phyloP scores from a whole-genome alignment of 2,113 vertebrate species.

The Pteronura brasiliensis region DNA sequence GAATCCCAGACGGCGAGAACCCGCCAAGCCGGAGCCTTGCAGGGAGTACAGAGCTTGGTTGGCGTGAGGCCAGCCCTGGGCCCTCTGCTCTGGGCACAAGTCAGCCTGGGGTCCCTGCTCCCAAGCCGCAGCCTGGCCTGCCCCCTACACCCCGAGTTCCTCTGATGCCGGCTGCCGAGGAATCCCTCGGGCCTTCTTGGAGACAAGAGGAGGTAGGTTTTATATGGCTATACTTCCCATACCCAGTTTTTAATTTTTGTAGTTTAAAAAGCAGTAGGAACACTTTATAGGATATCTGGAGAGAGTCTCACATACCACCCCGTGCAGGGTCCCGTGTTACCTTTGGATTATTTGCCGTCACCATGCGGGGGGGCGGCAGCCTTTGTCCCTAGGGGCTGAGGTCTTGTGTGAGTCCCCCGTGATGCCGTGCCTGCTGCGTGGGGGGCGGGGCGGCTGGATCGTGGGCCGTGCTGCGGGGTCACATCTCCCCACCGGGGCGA shows the following conservation, averaged over 20 bases:
- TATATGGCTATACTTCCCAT: fast-evolving
- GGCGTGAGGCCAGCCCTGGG: background rate
- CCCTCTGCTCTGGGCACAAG: fast-evolving
- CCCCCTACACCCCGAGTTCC: fast-evolving
- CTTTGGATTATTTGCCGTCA: background rate
- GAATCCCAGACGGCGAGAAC: fast-evolving
- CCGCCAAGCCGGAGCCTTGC: background rate
- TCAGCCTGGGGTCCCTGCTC: fast-evolving
- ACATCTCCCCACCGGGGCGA: fast-evolving
- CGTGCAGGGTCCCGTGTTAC: fast-evolving
- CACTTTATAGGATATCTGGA: background rate
- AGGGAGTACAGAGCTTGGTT: fast-evolving
- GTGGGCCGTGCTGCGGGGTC: fast-evolving
- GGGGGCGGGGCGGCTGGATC: fast-evolving
- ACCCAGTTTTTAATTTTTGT: fast-evolving
- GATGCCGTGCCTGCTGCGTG: fast-evolving
- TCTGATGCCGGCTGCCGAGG: fast-evolving
- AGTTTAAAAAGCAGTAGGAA: background rate
- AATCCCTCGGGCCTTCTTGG: fast-evolving
- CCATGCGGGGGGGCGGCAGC: background rate
- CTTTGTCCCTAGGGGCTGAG: background rate
- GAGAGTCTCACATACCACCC: background rate
- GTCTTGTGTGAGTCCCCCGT: background rate
- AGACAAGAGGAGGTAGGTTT: background rate
- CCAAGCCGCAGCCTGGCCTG: background rate